Evolutionary conservation across 2,113 vertebrate genomes (phyloP).

Genomic region (rabbit (Oryctolagus cuniculus)): mOryCun1.1 NC_091440.1:126330001-126330500

Average conservation of each 20-base stretch:
- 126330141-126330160: slow-evolving; percentile 35
- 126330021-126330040: too few species aligned
- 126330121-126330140: neutral
- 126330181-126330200: neutral
- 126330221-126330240: neutral
- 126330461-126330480: too few species aligned
- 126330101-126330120: neutral
- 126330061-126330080: neutral
- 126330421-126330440: too few species aligned
- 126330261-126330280: slow-evolving; percentile 1
- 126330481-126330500: too few species aligned
- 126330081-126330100: slow-evolving; percentile 39
- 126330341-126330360: neutral
- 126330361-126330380: neutral
- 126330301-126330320: neutral
- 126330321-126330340: slow-evolving; percentile 19
- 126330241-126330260: neutral
- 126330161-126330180: neutral
- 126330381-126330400: neutral
- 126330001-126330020: too few species aligned
- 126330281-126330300: slow-evolving; percentile 10
- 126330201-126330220: neutral
- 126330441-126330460: too few species aligned
- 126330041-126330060: too few species aligned
- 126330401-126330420: neutral